phyloP scores from a whole-genome alignment of 2,797 vertebrate species.

The Microctenopoma steveboyesi region DNA sequence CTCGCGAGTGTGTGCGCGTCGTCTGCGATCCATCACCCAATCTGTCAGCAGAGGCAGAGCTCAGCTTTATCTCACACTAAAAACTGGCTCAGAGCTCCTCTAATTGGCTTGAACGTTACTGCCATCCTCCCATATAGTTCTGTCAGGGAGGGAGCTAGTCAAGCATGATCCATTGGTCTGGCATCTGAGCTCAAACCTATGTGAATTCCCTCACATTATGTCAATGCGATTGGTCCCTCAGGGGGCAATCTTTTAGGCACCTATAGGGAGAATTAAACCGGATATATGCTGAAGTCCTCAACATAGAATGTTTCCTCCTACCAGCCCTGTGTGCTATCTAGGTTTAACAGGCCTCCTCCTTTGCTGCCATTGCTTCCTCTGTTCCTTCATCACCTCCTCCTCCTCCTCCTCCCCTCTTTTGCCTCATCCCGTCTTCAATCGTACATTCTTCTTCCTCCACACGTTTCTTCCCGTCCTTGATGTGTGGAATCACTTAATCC shows the following conservation, averaged over 20 bases:
- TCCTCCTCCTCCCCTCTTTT: constrained; percentile 29
- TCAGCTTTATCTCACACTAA: constrained; percentile 64
- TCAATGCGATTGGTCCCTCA: constrained; percentile 56
- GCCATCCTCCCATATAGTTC: constrained; percentile 56
- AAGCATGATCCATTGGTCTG: constrained; percentile 58
- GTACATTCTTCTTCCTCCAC: constrained; percentile 65
- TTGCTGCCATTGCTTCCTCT: constrained; percentile 25
- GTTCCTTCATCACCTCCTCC: constrained; percentile 30
- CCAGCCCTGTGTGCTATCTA: constrained; percentile 54
- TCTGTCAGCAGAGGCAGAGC: constrained; percentile 71
- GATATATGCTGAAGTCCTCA: constrained; percentile 57
- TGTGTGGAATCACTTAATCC: constrained; percentile 78
- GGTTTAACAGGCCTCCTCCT: constrained; percentile 61
- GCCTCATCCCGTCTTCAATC: constrained; percentile 72
- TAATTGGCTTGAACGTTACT: constrained; percentile 73
- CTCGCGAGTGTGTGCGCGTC: constrained; percentile 26
- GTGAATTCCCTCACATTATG: constrained; percentile 45
- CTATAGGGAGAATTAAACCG: constrained; percentile 60
- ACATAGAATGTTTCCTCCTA: constrained; percentile 38
- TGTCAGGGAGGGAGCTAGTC: constrained; percentile 59
- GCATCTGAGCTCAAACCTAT: constrained; percentile 37
- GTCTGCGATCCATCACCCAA: constrained; percentile 68
- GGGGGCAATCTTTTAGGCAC: constrained; percentile 42
- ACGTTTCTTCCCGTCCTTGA: constrained; percentile 70
- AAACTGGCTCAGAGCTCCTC: constrained; percentile 65